These are phyloP conservation scores for Danaus melanippus DNA, from an alignment of 1,140 invertebrate species.

Conservation along the genomic window DNA sequence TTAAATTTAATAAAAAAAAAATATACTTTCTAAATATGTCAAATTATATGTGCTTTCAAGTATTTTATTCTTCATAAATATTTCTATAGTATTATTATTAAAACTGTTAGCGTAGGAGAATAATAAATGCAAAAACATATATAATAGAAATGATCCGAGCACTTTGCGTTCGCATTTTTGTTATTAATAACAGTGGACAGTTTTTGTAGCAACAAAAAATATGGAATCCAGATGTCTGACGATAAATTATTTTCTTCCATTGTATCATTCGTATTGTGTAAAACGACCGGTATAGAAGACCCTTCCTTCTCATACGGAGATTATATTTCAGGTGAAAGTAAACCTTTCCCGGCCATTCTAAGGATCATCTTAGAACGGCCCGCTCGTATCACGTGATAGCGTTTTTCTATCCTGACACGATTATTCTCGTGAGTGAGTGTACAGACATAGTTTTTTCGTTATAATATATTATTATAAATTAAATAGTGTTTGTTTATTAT, in stretches of 20 bases:
- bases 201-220: constrained; percentile 31
- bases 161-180: constrained; percentile 32
- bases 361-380: constrained; percentile 25
- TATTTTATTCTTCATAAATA: no score
- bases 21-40: no score
- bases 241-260: constrained; percentile 37
- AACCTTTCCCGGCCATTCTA: neutral
- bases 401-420: no score
- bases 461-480: no score
- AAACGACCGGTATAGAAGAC: constrained; percentile 15
- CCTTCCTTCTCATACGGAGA: constrained; percentile 5
- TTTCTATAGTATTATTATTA: no score
- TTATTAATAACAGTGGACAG: constrained; percentile 39
- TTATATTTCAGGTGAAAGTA: constrained; percentile 4
- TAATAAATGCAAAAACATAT: no score
- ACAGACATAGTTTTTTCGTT: no score
- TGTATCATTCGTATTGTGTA: constrained; percentile 36
- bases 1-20: neutral
- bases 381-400: no score
- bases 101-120: no score
- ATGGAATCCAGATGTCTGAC: constrained; percentile 27
- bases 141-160: neutral
- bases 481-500: no score
- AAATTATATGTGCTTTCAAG: no score
- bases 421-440: no score